Base-by-base conservation (phyloP, 1,140 invertebrate genomes). In the Cydia strobilella region DNA sequence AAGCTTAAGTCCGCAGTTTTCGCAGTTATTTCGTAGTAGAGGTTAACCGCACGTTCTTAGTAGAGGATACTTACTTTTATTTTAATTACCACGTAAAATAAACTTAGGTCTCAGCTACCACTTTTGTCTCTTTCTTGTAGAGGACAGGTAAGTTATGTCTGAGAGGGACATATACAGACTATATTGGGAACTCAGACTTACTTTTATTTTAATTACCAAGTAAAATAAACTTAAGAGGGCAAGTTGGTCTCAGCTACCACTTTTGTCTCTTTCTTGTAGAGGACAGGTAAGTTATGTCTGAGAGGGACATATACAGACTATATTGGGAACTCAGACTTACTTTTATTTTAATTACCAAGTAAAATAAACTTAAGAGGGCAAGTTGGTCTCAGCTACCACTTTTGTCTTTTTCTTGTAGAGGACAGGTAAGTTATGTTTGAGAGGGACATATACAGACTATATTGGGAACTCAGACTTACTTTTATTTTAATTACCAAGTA, bases 11-110 rank as follows among this genome's bases (percentile, higher is more conserved):
- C n/a, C 54, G 54, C 54, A 59, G 20, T 59, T 20, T 59, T 4
- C 3, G 54, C 18, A 23, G 54, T 59, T 1, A 59, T 23, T 59
- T 59, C 20, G 15, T 59, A 59, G 18, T 59, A 59, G 18, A 59
- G 54, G 54, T 59, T 59, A 59, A 59, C 54, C 54, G 54, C 54
- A 23, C 54, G 54, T 59, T 59, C 54, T 59, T 59, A 23, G 20
- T 20, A 23, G 7, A 10, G 9, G 3, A 23, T 59, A 59, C 54
- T 54, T 54, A 54, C 51, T 12, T 59, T 59, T 59, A 20, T 59
- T 59, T 23, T 59, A 23, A 59, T 23, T 59, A 59, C 20, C 54
- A 20, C 20, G 20, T 59, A 59, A 59, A 23, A 59, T n/a, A 23
- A 20, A 9, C 18, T 23, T 59, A 51, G 48, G 48, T 7, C 7